Evolutionary conservation across 2,113 vertebrate genomes (phyloP).

Genomic region (Ptyas mucosa): DNA sequence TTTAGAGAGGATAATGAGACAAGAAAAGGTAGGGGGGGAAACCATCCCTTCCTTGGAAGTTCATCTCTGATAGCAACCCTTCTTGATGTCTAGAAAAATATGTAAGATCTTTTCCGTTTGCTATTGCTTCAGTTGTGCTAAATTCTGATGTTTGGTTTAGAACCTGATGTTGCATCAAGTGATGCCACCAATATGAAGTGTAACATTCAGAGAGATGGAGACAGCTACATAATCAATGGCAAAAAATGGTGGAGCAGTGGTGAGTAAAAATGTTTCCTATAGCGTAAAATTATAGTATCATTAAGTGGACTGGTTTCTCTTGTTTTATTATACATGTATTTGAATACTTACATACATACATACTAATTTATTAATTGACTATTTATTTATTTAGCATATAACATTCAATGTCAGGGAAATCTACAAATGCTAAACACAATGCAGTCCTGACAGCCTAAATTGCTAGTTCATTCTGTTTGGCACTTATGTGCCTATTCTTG

Average conservation of each 20-base stretch:
- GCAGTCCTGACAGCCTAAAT: no score
- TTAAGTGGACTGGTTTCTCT: background rate
- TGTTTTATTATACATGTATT: background rate
- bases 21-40: background rate
- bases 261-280: conserved; percentile 61
- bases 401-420: no score
- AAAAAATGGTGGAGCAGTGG: conserved; percentile 97
- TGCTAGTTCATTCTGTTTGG: no score
- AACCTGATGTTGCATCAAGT: conserved; percentile 89
- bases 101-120: background rate
- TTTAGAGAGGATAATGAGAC: background rate
- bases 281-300: background rate
- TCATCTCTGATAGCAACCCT: background rate
- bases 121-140: background rate
- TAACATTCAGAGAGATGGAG: conserved; percentile 71
- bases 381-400: background rate
- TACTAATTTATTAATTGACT: background rate
- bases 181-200: conserved; percentile 92
- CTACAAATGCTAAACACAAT: no score
- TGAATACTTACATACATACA: background rate
- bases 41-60: background rate
- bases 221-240: conserved; percentile 80
- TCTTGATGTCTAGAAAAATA: background rate
- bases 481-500: no score
- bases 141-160: conserved; percentile 55